Conservation (phyloP, 23 tunicate species). For the Clavelina lepadiformis region DNA sequence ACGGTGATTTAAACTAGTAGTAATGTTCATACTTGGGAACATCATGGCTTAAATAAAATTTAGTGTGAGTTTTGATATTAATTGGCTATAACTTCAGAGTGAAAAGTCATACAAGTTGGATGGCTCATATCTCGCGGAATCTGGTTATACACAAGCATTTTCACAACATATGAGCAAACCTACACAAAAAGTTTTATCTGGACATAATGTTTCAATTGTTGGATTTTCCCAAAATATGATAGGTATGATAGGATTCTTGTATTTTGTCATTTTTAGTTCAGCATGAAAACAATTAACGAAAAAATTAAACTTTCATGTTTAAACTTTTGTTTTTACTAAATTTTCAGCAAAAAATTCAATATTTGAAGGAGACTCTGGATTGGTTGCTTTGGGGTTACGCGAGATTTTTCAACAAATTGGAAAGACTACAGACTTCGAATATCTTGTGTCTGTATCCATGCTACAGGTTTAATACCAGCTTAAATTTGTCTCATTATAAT, state of each 20-base stretch:
- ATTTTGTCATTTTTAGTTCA: too few species aligned
- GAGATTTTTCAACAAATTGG: conserved; percentile 13
- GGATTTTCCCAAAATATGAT: not conserved
- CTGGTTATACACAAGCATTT: not conserved
- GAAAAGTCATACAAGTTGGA: conserved; percentile 9
- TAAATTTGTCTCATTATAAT: not conserved
- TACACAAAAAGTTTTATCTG: not conserved
- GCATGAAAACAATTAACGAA: too few species aligned
- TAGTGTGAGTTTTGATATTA: not conserved
- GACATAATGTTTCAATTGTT: conserved; percentile 9
- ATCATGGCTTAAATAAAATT: not conserved
- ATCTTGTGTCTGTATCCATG: conserved; percentile 47
- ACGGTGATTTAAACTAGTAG: too few species aligned
- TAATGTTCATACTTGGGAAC: not conserved
- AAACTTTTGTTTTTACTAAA: not conserved
- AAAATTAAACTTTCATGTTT: not conserved
- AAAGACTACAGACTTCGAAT: conserved; percentile 17
- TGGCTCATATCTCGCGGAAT: conserved; percentile 1
- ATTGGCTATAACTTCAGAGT: conserved; percentile 1
- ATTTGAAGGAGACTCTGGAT: not conserved
- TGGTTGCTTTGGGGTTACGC: not conserved
- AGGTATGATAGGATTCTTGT: not conserved
- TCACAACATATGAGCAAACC: not conserved
- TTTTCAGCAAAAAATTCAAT: not conserved
- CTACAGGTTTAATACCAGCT: conserved; percentile 21